Conservation (phyloP, 2,888 invertebrate species). For the Cantharis lateralis region DNA sequence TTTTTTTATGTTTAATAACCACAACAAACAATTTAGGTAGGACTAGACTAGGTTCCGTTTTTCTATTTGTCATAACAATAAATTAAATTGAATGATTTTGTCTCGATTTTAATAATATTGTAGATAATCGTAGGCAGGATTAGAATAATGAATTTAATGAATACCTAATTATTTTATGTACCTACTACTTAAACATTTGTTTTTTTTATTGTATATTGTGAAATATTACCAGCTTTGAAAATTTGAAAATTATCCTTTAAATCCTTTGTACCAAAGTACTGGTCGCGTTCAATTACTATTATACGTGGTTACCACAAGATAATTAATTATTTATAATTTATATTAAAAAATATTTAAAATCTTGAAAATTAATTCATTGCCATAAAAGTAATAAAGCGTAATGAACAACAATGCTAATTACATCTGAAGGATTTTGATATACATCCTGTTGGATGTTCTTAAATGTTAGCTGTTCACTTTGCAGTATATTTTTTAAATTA, state of each 20-base stretch:
- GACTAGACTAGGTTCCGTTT: background rate
- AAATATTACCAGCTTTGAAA: too few species aligned
- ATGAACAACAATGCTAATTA: background rate
- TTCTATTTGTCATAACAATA: too few species aligned
- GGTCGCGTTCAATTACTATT: background rate
- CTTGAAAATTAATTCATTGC: background rate
- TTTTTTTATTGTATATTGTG: too few species aligned
- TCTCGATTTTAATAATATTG: too few species aligned
- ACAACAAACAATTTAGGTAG: background rate
- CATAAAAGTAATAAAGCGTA: background rate
- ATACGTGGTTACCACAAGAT: background rate
- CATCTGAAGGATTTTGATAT: background rate
- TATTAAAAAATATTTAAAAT: background rate
- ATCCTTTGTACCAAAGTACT: background rate
- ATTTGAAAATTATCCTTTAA: too few species aligned
- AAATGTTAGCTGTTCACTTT: background rate
- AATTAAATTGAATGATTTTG: too few species aligned
- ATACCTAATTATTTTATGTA: too few species aligned
- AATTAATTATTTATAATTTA: background rate
- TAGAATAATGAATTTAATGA: too few species aligned
- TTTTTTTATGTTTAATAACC: background rate
- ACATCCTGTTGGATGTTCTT: background rate
- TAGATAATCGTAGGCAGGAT: too few species aligned
- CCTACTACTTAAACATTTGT: too few species aligned
- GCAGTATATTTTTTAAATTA: background rate